These are phyloP conservation scores for Cettia cetti DNA, from an alignment of 2,113 vertebrate species.

Conservation along the genomic window DNA sequence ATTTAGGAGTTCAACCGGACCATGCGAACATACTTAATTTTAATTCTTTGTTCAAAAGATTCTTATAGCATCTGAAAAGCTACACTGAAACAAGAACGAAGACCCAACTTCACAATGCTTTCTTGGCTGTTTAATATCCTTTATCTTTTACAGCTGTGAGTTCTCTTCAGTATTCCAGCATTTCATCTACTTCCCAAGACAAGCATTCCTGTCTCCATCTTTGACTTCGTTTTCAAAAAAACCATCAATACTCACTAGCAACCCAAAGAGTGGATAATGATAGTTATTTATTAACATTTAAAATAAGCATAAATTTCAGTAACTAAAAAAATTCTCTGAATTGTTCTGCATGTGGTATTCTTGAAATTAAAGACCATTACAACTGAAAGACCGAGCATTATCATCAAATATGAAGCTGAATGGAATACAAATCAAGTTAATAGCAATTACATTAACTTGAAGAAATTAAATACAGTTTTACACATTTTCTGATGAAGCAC, in stretches of 20 bases:
- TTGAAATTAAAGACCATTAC: neutral
- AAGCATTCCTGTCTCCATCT: neutral
- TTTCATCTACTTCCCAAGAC: neutral
- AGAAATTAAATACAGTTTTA: conserved; percentile 36
- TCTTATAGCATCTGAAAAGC: neutral
- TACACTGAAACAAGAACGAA: neutral
- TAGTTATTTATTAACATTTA: conserved; percentile 60
- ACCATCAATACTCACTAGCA: neutral
- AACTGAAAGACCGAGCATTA: conserved; percentile 16
- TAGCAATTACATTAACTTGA: conserved; percentile 44
- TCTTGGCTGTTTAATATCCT: neutral
- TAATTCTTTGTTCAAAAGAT: neutral
- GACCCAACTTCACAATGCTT: neutral
- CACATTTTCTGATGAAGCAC: conserved; percentile 8
- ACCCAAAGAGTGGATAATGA: neutral
- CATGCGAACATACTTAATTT: neutral
- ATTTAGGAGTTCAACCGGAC: neutral
- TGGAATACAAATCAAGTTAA: conserved; percentile 48
- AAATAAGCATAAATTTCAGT: conserved; percentile 34
- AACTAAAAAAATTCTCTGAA: conserved; percentile 10
- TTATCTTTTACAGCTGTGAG: neutral
- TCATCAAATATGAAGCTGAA: neutral
- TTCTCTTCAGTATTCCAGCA: neutral
- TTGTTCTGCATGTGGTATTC: neutral
- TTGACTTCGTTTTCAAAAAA: neutral